Evolutionary conservation across 2,113 vertebrate genomes (phyloP).

Genomic region (Dasyornis broadbenti): DNA sequence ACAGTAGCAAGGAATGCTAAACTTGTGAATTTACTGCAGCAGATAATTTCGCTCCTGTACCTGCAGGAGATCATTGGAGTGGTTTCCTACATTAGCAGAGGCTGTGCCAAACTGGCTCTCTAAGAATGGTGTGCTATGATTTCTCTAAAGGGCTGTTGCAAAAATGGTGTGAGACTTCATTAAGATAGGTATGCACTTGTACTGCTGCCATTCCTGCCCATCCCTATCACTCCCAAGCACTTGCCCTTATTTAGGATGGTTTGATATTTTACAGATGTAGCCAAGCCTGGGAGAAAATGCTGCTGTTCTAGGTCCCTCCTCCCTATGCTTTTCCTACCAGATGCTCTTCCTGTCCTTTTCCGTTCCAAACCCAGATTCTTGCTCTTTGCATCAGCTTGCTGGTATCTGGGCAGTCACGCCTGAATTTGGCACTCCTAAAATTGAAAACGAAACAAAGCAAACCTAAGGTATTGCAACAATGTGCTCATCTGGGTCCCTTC

Average conservation of each 20-base stretch:
- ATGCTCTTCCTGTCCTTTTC: background rate
- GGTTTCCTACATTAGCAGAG: background rate
- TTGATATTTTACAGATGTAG: background rate
- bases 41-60: background rate
- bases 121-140: background rate
- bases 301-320: background rate
- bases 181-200: background rate
- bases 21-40: constrained; percentile 3
- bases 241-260: background rate
- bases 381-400: background rate
- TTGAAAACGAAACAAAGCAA: background rate
- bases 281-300: background rate
- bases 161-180: background rate
- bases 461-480: background rate
- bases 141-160: background rate
- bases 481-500: background rate
- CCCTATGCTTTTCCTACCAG: background rate
- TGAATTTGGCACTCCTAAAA: background rate
- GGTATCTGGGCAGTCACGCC: background rate
- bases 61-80: background rate
- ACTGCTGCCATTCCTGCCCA: background rate
- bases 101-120: background rate
- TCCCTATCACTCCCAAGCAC: background rate
- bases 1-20: background rate
- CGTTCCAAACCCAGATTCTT: background rate